Evolutionary conservation across 2,797 vertebrate species (phyloP).

Genomic region (Clarias pachynema): DNA sequence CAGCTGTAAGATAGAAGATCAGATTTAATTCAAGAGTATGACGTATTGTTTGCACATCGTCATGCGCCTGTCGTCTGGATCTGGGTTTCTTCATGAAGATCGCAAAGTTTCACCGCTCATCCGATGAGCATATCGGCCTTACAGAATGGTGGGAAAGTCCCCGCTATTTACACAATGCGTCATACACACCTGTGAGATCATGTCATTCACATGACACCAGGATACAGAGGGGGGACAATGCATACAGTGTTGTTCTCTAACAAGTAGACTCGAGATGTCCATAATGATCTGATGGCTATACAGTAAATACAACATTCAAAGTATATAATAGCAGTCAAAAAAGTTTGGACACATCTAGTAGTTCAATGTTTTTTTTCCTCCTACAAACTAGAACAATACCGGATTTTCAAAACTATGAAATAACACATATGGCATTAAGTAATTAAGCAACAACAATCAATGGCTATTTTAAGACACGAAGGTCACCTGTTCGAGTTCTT

Average conservation of each 20-base stretch:
- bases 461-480: no score
- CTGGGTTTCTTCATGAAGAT: not conserved
- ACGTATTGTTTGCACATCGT: not conserved
- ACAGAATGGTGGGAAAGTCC: conserved; percentile 8
- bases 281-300: not conserved
- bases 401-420: no score
- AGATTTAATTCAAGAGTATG: not conserved
- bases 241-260: not conserved
- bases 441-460: no score
- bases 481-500: no score
- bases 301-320: not conserved
- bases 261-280: not conserved
- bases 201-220: conserved; percentile 3
- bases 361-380: no score
- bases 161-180: not conserved
- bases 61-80: not conserved
- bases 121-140: no score
- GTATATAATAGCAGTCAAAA: no score
- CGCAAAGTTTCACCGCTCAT: not conserved
- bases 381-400: no score
- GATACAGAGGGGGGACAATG: not conserved
- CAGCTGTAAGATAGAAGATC: not conserved
- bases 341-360: no score
- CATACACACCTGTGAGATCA: conserved; percentile 20
- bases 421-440: no score